Percentiles rank a stretch among this genome's conserved stretches.
These are phyloP conservation scores for Garrulus glandarius DNA, from an alignment of 2,797 vertebrate genomes.

Conservation along the genomic window DNA sequence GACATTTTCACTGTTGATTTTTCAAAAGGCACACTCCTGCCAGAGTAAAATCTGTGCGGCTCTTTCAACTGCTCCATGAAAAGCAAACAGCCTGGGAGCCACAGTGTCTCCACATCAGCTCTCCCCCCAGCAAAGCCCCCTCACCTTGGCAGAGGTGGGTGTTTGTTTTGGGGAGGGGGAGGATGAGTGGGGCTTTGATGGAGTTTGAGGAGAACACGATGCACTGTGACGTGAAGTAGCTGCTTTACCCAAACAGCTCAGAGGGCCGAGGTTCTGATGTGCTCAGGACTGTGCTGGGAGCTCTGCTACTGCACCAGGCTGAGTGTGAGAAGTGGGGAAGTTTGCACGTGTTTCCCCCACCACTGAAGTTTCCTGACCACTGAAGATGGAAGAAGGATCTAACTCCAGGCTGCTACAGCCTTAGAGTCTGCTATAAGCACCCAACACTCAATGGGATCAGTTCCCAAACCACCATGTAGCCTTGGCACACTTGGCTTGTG, in stretches of 20 bases:
- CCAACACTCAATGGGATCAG: not conserved
- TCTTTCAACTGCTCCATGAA: not conserved
- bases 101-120: not conserved
- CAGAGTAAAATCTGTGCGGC: not conserved
- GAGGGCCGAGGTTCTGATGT: not conserved
- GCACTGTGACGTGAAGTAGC: not conserved
- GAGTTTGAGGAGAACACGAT: not conserved
- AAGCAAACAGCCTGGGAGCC: conserved; percentile 20
- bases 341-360: accelerated
- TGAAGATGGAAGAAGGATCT: not conserved
- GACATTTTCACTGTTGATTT: not conserved
- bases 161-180: not conserved
- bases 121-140: not conserved
- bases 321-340: accelerated
- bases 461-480: conserved; percentile 6
- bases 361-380: not conserved
- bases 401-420: not conserved
- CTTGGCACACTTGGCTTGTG: not conserved
- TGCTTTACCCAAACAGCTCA: accelerated
- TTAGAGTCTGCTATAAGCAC: not conserved
- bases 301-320: accelerated
- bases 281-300: not conserved
- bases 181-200: not conserved
- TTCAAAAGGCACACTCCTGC: not conserved
- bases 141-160: accelerated